These are phyloP conservation scores for Triplophysa bombifrons DNA, from an alignment of 2,797 vertebrate genomes.

Conservation along the genomic window DNA sequence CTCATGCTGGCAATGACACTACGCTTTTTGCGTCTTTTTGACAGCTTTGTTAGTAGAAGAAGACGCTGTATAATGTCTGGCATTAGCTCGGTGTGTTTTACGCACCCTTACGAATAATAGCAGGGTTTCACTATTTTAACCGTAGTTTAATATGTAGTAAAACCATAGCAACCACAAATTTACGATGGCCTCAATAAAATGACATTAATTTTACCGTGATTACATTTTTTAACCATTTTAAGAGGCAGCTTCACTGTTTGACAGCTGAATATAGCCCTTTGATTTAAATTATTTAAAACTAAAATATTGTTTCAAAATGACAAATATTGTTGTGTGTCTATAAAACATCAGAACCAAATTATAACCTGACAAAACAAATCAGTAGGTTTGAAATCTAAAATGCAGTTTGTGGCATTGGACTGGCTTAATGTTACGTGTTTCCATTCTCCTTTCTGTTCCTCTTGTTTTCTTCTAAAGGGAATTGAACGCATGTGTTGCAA, in stretches of 20 bases:
- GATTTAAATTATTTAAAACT: neutral
- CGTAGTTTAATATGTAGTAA: no score
- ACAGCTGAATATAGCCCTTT: neutral
- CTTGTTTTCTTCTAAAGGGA: conserved; percentile 20
- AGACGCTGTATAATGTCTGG: neutral
- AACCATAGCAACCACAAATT: no score
- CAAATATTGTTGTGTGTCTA: neutral
- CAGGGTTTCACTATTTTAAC: no score
- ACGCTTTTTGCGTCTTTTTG: neutral
- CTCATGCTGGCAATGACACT: neutral
- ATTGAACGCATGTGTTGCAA: conserved; percentile 20
- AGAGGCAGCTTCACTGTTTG: neutral
- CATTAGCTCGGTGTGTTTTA: neutral
- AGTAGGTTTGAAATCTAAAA: no score
- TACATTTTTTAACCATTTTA: no score
- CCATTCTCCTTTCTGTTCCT: neutral
- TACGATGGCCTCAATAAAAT: no score
- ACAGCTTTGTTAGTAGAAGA: neutral
- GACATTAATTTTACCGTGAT: no score
- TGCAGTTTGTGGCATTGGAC: neutral
- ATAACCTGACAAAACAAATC: no score
- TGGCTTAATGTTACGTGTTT: neutral
- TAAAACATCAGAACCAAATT: neutral
- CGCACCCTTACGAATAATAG: no score
- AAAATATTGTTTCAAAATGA: no score